A percentile compares a stretch with the other conserved stretches of the same genome.
Conservation (phyloP, 2,888 invertebrate genomes). For the Apodemia zela region DNA sequence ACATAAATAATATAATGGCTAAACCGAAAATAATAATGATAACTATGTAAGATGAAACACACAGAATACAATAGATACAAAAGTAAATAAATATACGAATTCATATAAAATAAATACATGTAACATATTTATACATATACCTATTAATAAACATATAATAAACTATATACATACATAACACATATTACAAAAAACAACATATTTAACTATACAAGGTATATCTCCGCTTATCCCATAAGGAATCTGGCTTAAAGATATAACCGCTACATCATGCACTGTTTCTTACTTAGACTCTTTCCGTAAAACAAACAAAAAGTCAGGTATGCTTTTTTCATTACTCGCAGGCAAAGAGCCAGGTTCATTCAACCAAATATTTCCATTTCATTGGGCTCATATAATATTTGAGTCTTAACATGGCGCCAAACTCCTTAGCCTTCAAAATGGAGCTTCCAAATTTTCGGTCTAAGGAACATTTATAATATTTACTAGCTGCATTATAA, state of each 20-base stretch:
- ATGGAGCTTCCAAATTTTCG: slow-evolving; percentile 1
- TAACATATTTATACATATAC: too few species aligned
- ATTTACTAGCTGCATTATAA: too few species aligned
- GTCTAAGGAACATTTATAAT: not conserved
- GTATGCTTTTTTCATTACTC: not conserved
- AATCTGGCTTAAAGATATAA: not conserved
- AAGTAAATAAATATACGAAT: too few species aligned
- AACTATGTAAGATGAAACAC: too few species aligned
- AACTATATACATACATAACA: too few species aligned
- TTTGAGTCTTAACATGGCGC: not conserved
- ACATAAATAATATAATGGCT: too few species aligned
- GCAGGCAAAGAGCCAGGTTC: slow-evolving; percentile 24
- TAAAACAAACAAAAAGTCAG: not conserved
- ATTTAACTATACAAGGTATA: too few species aligned
- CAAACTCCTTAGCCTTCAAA: not conserved
- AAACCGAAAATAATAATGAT: too few species aligned
- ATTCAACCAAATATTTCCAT: slow-evolving; percentile 49
- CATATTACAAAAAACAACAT: too few species aligned
- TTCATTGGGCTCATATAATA: slow-evolving; percentile 45
- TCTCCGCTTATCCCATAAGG: not conserved
- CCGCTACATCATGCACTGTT: not conserved
- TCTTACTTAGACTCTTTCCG: not conserved
- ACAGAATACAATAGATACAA: too few species aligned
- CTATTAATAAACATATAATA: too few species aligned
- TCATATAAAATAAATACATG: too few species aligned